Evolutionary conservation across 2,113 vertebrate genomes (phyloP).

Genomic region (Actenoides hombroni): DNA sequence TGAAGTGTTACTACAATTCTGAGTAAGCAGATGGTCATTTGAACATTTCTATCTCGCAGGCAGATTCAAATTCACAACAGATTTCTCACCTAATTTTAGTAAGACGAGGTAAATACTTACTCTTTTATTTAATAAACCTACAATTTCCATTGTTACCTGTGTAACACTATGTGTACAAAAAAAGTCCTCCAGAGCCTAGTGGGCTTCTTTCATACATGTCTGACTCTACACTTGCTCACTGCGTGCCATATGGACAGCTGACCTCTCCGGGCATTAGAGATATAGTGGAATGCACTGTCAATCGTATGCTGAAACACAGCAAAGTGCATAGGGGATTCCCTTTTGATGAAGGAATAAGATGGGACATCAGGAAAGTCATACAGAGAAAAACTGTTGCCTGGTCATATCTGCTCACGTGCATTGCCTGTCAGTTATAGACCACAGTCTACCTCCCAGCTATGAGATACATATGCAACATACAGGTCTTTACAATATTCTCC

Average conservation of each 20-base stretch:
- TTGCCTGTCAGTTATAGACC: neutral
- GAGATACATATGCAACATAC: neutral
- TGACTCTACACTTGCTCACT: neutral
- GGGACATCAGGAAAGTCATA: neutral
- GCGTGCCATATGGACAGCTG: neutral
- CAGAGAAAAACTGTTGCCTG: neutral
- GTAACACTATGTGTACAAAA: neutral
- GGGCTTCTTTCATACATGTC: neutral
- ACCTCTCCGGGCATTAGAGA: neutral
- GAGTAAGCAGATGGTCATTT: neutral
- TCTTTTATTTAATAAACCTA: neutral
- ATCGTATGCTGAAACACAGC: neutral
- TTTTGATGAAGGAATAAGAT: neutral
- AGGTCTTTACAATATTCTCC: neutral
- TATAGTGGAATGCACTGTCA: neutral
- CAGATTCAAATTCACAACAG: neutral
- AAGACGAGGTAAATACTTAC: neutral
- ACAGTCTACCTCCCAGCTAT: neutral
- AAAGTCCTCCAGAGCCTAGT: neutral
- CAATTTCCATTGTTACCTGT: neutral
- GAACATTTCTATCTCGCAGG: neutral
- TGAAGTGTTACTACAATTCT: neutral
- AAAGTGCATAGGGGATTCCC: neutral
- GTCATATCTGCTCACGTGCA: neutral
- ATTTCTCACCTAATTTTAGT: slow-evolving; percentile 10